Conservation (phyloP, 2,888 invertebrate genomes). For the Microdon myrmicae region DNA sequence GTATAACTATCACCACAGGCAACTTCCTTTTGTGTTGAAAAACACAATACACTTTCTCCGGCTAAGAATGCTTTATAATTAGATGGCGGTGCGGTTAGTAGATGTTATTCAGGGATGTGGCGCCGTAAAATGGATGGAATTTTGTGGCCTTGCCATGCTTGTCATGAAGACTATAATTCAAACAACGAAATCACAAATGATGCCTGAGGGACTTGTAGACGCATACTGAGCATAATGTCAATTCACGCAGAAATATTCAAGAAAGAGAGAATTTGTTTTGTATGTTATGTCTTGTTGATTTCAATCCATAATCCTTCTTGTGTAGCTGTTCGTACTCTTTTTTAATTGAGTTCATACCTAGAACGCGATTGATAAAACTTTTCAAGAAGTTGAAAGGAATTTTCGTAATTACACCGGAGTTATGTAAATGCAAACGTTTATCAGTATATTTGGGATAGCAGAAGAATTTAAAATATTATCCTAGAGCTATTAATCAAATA, state of each 20-base stretch:
- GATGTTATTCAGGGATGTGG: conserved; percentile 10
- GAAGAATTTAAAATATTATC: conserved; percentile 2
- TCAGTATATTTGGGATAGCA: conserved; percentile 8
- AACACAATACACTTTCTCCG: conserved; percentile 12
- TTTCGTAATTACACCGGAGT: conserved; percentile 33
- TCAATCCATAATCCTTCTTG: too few species aligned
- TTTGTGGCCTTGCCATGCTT: too few species aligned
- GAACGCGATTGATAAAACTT: conserved; percentile 28
- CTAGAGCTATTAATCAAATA: conserved; percentile 10
- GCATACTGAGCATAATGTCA: conserved; percentile 3
- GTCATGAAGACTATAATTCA: too few species aligned
- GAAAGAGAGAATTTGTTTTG: conserved; percentile 10
- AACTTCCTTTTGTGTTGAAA: conserved; percentile 21
- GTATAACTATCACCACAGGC: conserved; percentile 27
- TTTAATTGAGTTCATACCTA: conserved; percentile 39
- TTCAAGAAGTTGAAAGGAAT: conserved; percentile 22
- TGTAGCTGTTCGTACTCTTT: conserved; percentile 12
- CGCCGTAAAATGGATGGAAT: too few species aligned
- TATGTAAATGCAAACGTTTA: conserved; percentile 12
- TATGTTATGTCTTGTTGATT: conserved; percentile 10
- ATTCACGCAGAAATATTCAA: conserved; percentile 6
- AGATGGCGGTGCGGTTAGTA: conserved; percentile 34
- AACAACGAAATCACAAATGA: too few species aligned
- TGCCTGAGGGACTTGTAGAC: conserved; percentile 24
- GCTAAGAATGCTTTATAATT: conserved; percentile 34